Conservation (phyloP, 2,888 invertebrate species). For the Cactoblastis cactorum region DNA sequence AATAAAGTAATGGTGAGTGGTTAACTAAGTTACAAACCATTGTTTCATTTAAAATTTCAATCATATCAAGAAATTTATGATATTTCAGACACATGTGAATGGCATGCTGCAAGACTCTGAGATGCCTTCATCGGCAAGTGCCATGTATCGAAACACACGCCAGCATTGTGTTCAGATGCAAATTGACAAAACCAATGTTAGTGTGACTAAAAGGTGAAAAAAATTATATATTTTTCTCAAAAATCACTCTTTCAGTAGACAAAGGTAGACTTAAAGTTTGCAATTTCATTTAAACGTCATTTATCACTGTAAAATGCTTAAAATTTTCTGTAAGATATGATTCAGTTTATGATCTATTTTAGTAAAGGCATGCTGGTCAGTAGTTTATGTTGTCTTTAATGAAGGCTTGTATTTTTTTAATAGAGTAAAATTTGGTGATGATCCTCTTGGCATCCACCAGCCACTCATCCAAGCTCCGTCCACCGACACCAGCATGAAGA, state of each 20-base stretch:
- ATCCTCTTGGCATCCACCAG: constrained; percentile 47
- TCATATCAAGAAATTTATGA: background rate
- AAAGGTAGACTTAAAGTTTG: too few relatives aligned
- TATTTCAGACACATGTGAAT: constrained; percentile 68
- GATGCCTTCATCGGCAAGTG: constrained; percentile 71
- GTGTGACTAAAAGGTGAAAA: constrained; percentile 66
- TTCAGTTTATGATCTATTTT: too few relatives aligned
- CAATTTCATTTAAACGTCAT: too few relatives aligned
- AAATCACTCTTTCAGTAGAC: too few relatives aligned
- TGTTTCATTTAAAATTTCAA: constrained; percentile 3
- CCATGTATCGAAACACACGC: constrained; percentile 55
- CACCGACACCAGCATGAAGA: constrained; percentile 69
- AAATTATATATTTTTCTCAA: constrained; percentile 8
- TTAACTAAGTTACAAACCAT: background rate
- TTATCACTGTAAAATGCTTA: too few relatives aligned
- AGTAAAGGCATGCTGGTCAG: too few relatives aligned
- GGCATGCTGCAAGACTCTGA: constrained; percentile 71
- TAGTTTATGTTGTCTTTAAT: too few relatives aligned
- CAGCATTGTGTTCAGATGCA: constrained; percentile 70
- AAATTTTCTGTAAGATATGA: too few relatives aligned
- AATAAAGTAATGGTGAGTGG: constrained; percentile 83
- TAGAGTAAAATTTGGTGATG: constrained; percentile 73
- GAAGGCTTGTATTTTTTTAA: constrained; percentile 15
- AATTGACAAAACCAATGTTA: constrained; percentile 68
- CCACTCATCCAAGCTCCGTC: constrained; percentile 41